Percentiles rank a stretch among this genome's conserved stretches.
Evolutionary conservation across 2,113 vertebrate genomes (phyloP).

Genomic region (Antidorcas marsupialis): DNA sequence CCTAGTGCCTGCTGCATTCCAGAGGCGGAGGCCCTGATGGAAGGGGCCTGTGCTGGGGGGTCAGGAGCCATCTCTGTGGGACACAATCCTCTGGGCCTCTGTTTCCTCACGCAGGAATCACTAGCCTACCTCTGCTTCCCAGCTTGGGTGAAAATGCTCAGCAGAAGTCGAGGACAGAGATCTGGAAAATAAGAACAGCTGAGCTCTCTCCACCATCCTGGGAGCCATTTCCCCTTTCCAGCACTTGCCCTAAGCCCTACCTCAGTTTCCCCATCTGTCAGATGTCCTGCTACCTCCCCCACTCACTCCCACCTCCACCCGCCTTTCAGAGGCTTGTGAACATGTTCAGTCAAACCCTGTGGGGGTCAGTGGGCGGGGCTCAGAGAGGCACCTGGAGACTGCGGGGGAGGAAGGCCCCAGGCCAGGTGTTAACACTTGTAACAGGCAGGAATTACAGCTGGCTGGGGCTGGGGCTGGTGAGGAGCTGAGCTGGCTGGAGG

Average conservation of each 20-base stretch:
- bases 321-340: slow-evolving; percentile 55
- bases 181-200: not conserved
- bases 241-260: not conserved
- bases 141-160: not conserved
- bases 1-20: not conserved
- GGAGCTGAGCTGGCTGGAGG: slow-evolving; percentile 66
- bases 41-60: not conserved
- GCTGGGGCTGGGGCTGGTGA: slow-evolving; percentile 50
- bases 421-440: slow-evolving; percentile 77
- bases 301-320: not conserved
- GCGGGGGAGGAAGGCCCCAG: slow-evolving; percentile 74
- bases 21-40: not conserved
- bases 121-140: not conserved
- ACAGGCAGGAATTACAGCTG: slow-evolving; percentile 76
- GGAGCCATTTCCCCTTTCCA: not conserved
- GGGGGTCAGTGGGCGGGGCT: slow-evolving; percentile 74
- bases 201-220: not conserved
- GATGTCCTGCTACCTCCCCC: slow-evolving; percentile 3
- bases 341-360: slow-evolving; percentile 76
- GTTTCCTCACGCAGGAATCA: not conserved
- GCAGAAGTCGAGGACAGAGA: not conserved
- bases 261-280: slow-evolving; percentile 68
- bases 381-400: slow-evolving; percentile 74
- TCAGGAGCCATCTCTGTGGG: not conserved
- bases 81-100: not conserved